Percentiles rank a stretch among this genome's conserved stretches.
Evolutionary conservation across 1,140 invertebrate species (phyloP).

Genomic region (Apis mellifera): DNA sequence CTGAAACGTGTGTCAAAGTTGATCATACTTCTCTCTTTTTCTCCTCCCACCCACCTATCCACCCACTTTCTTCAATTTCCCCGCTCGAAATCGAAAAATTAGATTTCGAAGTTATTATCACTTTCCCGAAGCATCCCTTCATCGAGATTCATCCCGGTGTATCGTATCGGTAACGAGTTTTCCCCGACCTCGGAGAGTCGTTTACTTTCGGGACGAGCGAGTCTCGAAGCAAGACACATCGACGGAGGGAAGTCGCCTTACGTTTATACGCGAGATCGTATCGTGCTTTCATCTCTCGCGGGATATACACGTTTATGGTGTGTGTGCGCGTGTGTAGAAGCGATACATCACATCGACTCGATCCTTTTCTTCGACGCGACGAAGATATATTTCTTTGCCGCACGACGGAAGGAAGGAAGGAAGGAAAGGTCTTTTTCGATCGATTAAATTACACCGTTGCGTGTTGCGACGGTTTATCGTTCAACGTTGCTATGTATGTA

Average conservation of each 20-base stretch:
- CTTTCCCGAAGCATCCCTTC: no score
- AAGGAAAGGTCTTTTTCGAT: background rate
- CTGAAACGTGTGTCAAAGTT: slow-evolving; percentile 61
- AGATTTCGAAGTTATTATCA: no score
- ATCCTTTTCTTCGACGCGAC: background rate
- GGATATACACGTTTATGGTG: background rate
- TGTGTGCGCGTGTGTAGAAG: background rate
- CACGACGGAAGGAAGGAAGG: no score
- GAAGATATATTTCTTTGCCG: slow-evolving; percentile 17
- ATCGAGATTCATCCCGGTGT: no score
- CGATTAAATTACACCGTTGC: slow-evolving; percentile 3
- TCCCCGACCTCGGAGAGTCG: background rate
- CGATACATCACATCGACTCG: slow-evolving; percentile 9
- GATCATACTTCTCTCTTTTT: no score
- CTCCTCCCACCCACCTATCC: no score
- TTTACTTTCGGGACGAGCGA: background rate
- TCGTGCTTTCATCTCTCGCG: slow-evolving; percentile 7
- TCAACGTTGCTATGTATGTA: no score
- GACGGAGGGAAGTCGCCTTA: background rate
- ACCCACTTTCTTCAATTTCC: no score
- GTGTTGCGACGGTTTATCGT: no score
- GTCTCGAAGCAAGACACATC: slow-evolving; percentile 2
- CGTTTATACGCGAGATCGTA: background rate
- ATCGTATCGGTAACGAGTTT: slow-evolving; percentile 3
- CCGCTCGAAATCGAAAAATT: no score